These are phyloP conservation scores for Chrysina gloriosa DNA, from an alignment of 2,888 invertebrate species.

Conservation along the genomic window DNA sequence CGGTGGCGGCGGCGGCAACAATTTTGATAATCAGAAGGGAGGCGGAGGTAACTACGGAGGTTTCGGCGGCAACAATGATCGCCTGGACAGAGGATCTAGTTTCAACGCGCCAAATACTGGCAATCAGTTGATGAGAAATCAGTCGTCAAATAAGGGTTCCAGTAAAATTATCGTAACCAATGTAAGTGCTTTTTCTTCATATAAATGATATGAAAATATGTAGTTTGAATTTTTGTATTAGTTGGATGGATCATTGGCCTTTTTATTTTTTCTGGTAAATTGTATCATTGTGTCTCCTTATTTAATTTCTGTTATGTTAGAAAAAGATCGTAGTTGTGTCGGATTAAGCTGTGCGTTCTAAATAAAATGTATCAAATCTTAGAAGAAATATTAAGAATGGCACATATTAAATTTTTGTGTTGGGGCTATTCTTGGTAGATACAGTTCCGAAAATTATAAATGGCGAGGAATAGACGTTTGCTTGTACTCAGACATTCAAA, in stretches of 20 bases:
- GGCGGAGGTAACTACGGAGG: conserved; percentile 16
- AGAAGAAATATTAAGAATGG: too few species aligned
- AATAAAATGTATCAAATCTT: too few species aligned
- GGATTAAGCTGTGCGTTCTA: too few species aligned
- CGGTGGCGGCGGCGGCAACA: too few species aligned
- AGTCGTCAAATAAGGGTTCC: conserved; percentile 46
- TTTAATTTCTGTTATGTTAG: background rate
- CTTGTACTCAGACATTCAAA: too few species aligned
- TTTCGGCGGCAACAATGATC: conserved; percentile 36
- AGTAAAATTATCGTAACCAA: conserved; percentile 60
- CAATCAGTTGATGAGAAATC: conserved; percentile 14
- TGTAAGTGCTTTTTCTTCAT: conserved; percentile 55
- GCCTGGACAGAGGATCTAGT: conserved; percentile 19
- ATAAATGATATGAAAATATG: conserved; percentile 4
- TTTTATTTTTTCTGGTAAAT: background rate
- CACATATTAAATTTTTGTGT: too few species aligned
- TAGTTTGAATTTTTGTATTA: conserved; percentile 18
- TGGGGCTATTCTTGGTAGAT: too few species aligned
- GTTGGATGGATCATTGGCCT: conserved; percentile 35
- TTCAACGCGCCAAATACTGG: conserved; percentile 28
- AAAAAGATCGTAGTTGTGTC: too few species aligned
- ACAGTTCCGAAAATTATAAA: too few species aligned
- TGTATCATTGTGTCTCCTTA: background rate
- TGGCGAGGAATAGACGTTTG: too few species aligned
- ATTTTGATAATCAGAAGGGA: conserved; percentile 31